A percentile compares a stretch with the other conserved stretches of the same genome.
Conservation (phyloP, 2,888 invertebrate species). For the Zygaena filipendulae region DNA sequence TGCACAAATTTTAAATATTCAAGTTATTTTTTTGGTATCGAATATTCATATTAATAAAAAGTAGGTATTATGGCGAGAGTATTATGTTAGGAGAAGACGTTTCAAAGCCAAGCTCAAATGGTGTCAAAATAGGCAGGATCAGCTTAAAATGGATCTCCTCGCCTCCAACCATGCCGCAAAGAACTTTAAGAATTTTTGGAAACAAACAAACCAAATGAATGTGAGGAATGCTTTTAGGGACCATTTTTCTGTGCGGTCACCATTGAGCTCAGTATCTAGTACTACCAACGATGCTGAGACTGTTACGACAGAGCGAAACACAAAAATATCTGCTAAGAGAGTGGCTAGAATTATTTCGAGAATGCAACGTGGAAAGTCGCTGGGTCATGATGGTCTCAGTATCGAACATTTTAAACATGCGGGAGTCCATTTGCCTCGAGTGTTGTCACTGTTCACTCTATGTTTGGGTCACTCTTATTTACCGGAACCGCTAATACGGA, state of each 20-base stretch:
- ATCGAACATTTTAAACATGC: constrained; percentile 8
- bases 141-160: constrained; percentile 4
- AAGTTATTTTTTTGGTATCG: too few relatives aligned
- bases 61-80: too few relatives aligned
- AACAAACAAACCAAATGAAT: constrained; percentile 7
- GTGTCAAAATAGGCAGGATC: too few relatives aligned
- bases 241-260: constrained; percentile 1
- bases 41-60: too few relatives aligned
- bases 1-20: too few relatives aligned
- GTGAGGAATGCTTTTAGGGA: constrained; percentile 1
- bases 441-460: constrained; percentile 4
- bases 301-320: background rate
- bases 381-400: constrained; percentile 6
- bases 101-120: too few relatives aligned
- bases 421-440: constrained; percentile 5
- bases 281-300: constrained; percentile 1
- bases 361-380: constrained; percentile 4
- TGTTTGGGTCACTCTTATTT: constrained; percentile 9
- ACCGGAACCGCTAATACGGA: constrained; percentile 5
- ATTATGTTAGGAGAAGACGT: too few relatives aligned
- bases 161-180: constrained; percentile 2
- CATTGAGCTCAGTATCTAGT: background rate
- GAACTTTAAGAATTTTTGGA: constrained; percentile 7
- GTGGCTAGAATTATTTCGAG: constrained; percentile 1
- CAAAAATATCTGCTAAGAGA: constrained; percentile 1